A percentile compares a stretch with the other conserved stretches of the same genome.
Conservation (phyloP, 2,113 vertebrate species). For the Eublepharis macularius region DNA sequence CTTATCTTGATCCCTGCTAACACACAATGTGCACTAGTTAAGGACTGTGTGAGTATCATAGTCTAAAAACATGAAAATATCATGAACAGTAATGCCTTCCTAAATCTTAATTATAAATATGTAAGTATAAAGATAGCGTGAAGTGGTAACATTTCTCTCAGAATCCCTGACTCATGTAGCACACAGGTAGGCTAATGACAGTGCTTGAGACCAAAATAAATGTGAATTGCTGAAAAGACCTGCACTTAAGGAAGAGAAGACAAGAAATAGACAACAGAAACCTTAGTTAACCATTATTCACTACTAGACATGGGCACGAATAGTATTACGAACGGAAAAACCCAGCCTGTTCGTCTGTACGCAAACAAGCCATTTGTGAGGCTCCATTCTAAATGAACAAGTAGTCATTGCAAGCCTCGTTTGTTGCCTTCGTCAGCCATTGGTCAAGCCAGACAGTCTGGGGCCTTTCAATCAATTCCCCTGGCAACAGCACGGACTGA, state of each 20-base stretch:
- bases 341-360: no score
- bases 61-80: background rate
- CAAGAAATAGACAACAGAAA: background rate
- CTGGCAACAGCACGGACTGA: no score
- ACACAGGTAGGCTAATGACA: conserved; percentile 4
- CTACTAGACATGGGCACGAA: no score
- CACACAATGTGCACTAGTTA: background rate
- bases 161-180: conserved; percentile 31
- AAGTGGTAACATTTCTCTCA: conserved; percentile 20
- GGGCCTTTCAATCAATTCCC: no score
- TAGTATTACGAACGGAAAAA: no score
- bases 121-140: conserved; percentile 7
- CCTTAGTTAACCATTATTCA: background rate
- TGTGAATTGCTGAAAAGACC: background rate
- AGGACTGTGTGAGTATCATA: background rate
- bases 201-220: conserved; percentile 25
- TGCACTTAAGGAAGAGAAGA: background rate
- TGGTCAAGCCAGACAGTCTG: no score
- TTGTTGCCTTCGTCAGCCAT: no score
- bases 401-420: no score
- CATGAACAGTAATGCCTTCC: background rate
- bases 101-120: background rate
- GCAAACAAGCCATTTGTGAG: no score
- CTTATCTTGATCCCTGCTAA: background rate
- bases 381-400: no score